These are phyloP conservation scores for Margaritifera margaritifera DNA, from an alignment of 2,888 invertebrate genomes.

Conservation along the genomic window DNA sequence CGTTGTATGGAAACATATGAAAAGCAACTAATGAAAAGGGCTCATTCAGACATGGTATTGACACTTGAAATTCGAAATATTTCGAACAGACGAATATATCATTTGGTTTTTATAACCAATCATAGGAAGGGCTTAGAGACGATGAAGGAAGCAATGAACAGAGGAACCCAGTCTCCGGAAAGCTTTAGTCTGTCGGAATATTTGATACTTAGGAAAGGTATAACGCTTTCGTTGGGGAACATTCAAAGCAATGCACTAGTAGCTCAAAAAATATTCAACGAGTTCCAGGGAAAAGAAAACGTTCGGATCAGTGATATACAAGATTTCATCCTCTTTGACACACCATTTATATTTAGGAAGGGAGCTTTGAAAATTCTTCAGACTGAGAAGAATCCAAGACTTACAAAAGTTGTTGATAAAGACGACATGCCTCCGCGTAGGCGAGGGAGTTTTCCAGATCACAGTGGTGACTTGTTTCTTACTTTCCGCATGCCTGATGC, in stretches of 20 bases:
- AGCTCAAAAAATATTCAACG: slow-evolving; percentile 11
- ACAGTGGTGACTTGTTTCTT: too few relatives aligned
- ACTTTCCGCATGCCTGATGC: too few relatives aligned
- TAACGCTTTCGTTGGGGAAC: slow-evolving; percentile 4
- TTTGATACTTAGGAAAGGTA: slow-evolving; percentile 1
- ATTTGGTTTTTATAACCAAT: slow-evolving; percentile 10
- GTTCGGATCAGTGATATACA: background rate
- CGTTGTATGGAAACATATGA: too few relatives aligned
- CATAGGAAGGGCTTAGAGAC: slow-evolving; percentile 8
- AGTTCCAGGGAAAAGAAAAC: slow-evolving; percentile 4
- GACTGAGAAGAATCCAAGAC: background rate
- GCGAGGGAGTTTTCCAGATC: background rate
- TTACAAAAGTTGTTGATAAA: background rate
- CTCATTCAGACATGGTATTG: background rate
- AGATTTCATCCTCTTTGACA: slow-evolving; percentile 4
- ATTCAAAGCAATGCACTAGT: slow-evolving; percentile 3
- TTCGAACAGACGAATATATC: slow-evolving; percentile 4
- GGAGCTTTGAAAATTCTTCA: background rate
- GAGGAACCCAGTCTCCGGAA: slow-evolving; percentile 5
- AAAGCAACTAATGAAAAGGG: background rate
- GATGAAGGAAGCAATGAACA: slow-evolving; percentile 17
- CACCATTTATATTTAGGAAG: background rate
- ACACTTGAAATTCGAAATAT: slow-evolving; percentile 10
- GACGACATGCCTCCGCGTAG: background rate
- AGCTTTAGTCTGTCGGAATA: slow-evolving; percentile 11